Base-by-base conservation (phyloP, 2,797 vertebrate genomes). In the Rhadinocentrus ornatus region DNA sequence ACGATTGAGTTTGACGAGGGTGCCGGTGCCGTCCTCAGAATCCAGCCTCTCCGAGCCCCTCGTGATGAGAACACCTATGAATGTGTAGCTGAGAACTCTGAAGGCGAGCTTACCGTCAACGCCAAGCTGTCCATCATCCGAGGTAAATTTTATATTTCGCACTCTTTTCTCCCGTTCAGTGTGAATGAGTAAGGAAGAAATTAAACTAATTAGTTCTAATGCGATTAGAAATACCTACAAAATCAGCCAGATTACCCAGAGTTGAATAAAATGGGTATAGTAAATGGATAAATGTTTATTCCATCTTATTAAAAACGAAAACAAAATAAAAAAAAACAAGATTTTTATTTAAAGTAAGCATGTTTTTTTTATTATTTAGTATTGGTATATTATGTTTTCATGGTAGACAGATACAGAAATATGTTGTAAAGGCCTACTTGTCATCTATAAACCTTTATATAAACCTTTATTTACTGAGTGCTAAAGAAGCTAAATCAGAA, bases 1-100 rank as follows among this genome's bases (percentile, higher is more conserved):
- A 98, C 96, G 0, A 99, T 99, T 7, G 98, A 99, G 77, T 99
- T 99, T 69, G 98, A 99, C 3, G 97, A 99, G 81, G 96, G 97
- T 0, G 97, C 98, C 0, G 98, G 98, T 0, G 97, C 98, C 0
- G 98, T 99, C 0, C 85, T 99, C 71, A 92, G 98, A 78, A 99
- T 99, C 91, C 97, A 99, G 93, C 98, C 98, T 0, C 95, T 99
- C 2, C 92, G 98, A 56, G 97, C 97, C 0, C 97, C 97, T 1
- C 94, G 98, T 1, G 98, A 99, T 0, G 98, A 99, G 92, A 99
- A 99, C 75, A 96, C 96, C 75, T 99, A 99, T 0, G 98, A 99
- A 73, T 99, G 98, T 0, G 96, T 98, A 58, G 98, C 97, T 7
- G 97, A 98, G 86, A 99, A 97, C 91, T 93, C 87, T 0, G 95